Conservation (phyloP, 2,797 vertebrate genomes). For the Cichlasoma orientale region DNA sequence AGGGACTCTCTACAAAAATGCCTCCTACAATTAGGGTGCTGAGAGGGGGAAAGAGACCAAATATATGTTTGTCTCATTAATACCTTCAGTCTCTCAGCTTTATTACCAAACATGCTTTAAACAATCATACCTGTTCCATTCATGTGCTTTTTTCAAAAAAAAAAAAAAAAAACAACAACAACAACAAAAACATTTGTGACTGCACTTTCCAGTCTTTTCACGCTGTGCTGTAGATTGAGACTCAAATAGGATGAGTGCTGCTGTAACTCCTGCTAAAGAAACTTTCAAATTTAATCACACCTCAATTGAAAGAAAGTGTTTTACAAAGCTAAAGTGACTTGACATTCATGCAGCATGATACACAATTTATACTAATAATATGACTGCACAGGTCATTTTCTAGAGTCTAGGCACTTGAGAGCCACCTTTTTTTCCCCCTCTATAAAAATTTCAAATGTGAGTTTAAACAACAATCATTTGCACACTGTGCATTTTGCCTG, state of each 20-base stretch:
- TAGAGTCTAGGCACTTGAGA: background rate
- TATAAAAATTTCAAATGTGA: too few species aligned
- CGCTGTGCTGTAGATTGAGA: background rate
- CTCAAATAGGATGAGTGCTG: background rate
- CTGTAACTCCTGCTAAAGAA: background rate
- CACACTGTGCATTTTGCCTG: background rate
- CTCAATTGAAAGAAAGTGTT: background rate
- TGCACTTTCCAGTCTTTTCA: background rate
- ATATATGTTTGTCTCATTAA: constrained; percentile 74
- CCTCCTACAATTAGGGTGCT: constrained; percentile 71
- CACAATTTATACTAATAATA: background rate
- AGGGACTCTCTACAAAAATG: constrained; percentile 70
- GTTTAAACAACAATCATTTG: background rate
- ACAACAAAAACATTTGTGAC: too few species aligned
- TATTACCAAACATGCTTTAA: constrained; percentile 33
- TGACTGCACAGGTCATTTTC: background rate
- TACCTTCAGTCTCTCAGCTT: constrained; percentile 51
- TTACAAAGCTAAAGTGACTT: background rate
- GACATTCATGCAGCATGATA: background rate
- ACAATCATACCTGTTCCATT: background rate
- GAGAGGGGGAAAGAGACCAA: constrained; percentile 62
- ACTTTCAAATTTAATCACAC: background rate
- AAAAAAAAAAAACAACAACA: too few species aligned
- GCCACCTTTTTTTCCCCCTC: too few species aligned
- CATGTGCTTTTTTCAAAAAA: background rate